A percentile compares a stretch with the other conserved stretches of the same genome.
phyloP scores from a whole-genome alignment of 2,797 vertebrate species.

The Labroides dimidiatus region DNA sequence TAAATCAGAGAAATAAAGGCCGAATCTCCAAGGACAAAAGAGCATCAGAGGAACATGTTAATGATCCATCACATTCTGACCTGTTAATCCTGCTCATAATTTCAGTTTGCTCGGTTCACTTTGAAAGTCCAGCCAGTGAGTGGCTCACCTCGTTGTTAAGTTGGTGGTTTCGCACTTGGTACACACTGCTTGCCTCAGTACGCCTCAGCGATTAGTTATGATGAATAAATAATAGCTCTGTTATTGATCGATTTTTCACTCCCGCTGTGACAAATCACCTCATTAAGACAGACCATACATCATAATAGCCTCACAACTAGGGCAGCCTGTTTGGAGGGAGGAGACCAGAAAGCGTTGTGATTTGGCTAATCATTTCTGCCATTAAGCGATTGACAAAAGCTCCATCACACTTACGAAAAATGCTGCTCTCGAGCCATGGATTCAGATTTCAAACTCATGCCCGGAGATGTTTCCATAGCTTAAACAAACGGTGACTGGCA shows the following conservation, averaged over 20 bases:
- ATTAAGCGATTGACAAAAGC: conserved; percentile 67
- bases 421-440: conserved; percentile 6
- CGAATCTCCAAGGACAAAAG: too few species aligned
- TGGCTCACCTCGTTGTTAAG: conserved; percentile 1
- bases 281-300: conserved; percentile 73
- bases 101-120: neutral
- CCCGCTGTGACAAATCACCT: conserved; percentile 73
- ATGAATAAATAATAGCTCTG: conserved; percentile 75
- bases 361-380: conserved; percentile 72
- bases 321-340: conserved; percentile 69
- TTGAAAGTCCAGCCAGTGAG: conserved; percentile 3
- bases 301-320: conserved; percentile 74
- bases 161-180: conserved; percentile 31
- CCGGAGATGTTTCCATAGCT: conserved; percentile 25
- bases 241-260: conserved; percentile 77
- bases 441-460: conserved; percentile 4
- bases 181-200: conserved; percentile 42
- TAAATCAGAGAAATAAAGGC: neutral
- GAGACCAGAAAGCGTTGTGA: conserved; percentile 69
- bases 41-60: neutral
- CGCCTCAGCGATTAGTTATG: conserved; percentile 64
- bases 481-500: conserved; percentile 12
- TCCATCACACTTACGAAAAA: conserved; percentile 31
- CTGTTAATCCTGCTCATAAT: conserved; percentile 1
- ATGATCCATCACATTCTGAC: neutral